phyloP scores from a whole-genome alignment of 2,113 vertebrate species.

The Crotalus helleri region DNA sequence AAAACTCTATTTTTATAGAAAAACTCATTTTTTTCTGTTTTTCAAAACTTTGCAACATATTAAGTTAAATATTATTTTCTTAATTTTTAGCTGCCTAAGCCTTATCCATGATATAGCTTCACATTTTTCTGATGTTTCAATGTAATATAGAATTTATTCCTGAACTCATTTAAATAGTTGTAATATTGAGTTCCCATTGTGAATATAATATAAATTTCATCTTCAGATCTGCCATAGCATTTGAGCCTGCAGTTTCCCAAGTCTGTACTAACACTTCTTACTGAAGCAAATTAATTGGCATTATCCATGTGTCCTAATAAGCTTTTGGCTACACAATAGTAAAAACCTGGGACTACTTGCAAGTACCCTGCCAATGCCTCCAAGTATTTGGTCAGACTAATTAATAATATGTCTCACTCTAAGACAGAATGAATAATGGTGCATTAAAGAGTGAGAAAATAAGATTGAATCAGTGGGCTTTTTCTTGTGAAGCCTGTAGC shows the following conservation, averaged over 20 bases:
- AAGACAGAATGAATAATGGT: constrained; percentile 30
- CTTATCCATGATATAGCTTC: constrained; percentile 32
- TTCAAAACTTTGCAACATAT: not conserved
- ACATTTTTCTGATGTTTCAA: constrained; percentile 41
- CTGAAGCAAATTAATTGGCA: constrained; percentile 35
- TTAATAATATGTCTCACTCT: constrained; percentile 28
- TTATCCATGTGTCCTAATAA: constrained; percentile 38
- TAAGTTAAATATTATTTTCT: constrained; percentile 18
- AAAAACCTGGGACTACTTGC: constrained; percentile 30
- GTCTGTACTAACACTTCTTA: constrained; percentile 24
- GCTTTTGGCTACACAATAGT: constrained; percentile 33
- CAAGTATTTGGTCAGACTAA: constrained; percentile 40
- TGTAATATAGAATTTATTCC: constrained; percentile 32
- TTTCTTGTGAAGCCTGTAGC: constrained; percentile 23
- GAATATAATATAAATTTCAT: not conserved
- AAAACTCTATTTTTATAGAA: not conserved
- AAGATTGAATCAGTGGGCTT: constrained; percentile 19
- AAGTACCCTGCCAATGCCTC: constrained; percentile 22
- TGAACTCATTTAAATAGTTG: constrained; percentile 7
- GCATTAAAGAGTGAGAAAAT: not conserved
- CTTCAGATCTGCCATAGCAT: not conserved
- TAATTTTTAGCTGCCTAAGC: constrained; percentile 25
- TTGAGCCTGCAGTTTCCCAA: constrained; percentile 24
- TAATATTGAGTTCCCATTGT: constrained; percentile 15
- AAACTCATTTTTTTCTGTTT: not conserved